phyloP scores from a whole-genome alignment of 2,888 invertebrate species.

The Drosophila multiciliata region DNA sequence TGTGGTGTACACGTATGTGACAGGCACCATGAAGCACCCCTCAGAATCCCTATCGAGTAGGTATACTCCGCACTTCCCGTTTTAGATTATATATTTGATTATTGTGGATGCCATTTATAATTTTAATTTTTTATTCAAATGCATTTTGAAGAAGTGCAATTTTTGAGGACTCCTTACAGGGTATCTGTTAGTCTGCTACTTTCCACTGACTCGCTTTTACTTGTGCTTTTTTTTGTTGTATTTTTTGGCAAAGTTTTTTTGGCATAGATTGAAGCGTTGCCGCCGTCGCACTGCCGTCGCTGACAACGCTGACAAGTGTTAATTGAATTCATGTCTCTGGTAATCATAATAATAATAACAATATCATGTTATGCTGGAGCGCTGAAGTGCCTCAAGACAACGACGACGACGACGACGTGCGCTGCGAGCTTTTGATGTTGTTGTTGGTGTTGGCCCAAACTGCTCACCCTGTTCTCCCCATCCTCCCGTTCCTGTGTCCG shows the following conservation, averaged over 20 bases:
- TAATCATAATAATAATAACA: constrained; percentile 84
- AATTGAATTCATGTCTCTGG: constrained; percentile 84
- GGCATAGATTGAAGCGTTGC: constrained; percentile 63
- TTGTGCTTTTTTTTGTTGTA: constrained; percentile 11
- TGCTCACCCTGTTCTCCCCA: constrained; percentile 9
- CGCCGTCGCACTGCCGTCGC: constrained; percentile 46
- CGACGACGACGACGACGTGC: constrained; percentile 45
- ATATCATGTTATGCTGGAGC: constrained; percentile 75
- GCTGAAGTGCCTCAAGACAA: constrained; percentile 69
- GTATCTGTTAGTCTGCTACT: constrained; percentile 25
- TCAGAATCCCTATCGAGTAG: not conserved
- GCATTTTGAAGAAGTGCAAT: no score
- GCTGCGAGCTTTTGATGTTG: constrained; percentile 79
- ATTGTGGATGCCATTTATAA: not conserved
- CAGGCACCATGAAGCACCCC: not conserved
- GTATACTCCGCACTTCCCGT: no score
- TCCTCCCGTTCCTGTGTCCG: constrained; percentile 25
- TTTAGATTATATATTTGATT: not conserved
- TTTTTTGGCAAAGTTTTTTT: constrained; percentile 41
- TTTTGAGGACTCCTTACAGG: constrained; percentile 6
- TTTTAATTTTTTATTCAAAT: not conserved
- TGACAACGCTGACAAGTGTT: constrained; percentile 83
- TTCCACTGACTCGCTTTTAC: not conserved
- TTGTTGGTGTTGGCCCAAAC: constrained; percentile 57
- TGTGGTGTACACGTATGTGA: not conserved